Evolutionary conservation across 2,888 invertebrate species (phyloP), one percentile per base, ranked within the genome.

Genomic region (Aphodius sticticus): DNA sequence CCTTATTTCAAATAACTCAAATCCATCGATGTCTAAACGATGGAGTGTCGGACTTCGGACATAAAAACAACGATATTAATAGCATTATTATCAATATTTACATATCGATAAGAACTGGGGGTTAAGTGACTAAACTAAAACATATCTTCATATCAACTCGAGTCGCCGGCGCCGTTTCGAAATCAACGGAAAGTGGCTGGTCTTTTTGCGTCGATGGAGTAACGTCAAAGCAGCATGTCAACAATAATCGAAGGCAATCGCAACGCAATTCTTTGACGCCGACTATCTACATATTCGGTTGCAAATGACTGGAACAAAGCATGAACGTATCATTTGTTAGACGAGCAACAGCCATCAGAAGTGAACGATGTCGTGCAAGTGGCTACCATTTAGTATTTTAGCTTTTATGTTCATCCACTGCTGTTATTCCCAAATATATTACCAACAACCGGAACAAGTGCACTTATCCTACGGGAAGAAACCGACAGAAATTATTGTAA

Each of bases 401-500:
- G 12, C 53, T 53, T 53, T 53, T 53, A 12, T 5, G 1, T 53
- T 5, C 7, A 53, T 53, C 12, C 53, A 53, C 12, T 7, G 53
- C 53, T 53, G 53, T 53, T 53, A 53, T 53, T 53, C 53, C n/a
- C 78, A 83, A 70, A 72, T 82, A 16, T 81, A 84, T 72, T 90
- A 89, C 84, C 92, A 90, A 87, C 93, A 93, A 85, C 94, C 94
- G 1, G 93, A 94, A 86, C 94, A 93, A 87, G 90, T 94, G 16
- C 94, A 94, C 88, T 86, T 94, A 79, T 87, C 94, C 37, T 93
- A 92, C 85, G 94, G 94, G 83, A 93, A 93, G 82, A 91, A 91
- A 85, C 89, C 91, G 76, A 92, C 91, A 82, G 93, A 95, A 85
- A 93, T 96, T 83, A 92, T 94, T 37, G 93, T 96, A 38, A 96